A percentile compares a stretch with the other conserved stretches of the same genome.
Evolutionary conservation across 2,888 invertebrate species (phyloP).

Genomic region (Hipparchia semele): DNA sequence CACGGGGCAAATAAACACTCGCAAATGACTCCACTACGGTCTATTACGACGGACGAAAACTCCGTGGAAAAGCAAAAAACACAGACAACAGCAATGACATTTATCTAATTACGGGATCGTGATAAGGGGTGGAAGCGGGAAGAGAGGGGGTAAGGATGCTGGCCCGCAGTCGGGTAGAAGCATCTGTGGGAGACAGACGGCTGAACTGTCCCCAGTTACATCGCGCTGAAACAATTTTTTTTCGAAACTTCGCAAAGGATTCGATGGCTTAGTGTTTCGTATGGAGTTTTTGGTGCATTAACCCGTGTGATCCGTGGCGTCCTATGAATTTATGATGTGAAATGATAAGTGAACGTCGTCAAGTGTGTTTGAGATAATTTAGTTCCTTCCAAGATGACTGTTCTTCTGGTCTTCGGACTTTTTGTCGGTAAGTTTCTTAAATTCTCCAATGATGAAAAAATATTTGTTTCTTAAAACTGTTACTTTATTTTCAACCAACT

Average conservation of each 20-base stretch:
- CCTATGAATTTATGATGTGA: conserved; percentile 50
- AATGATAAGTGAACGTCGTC: conserved; percentile 47
- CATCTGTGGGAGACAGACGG: conserved; percentile 45
- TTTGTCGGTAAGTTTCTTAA: conserved; percentile 54
- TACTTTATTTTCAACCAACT: not conserved
- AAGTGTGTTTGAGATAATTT: conserved; percentile 46
- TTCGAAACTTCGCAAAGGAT: conserved; percentile 29
- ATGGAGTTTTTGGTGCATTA: conserved; percentile 30
- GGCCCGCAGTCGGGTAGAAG: conserved; percentile 63
- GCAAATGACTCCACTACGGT: conserved; percentile 27
- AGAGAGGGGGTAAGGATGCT: conserved; percentile 53
- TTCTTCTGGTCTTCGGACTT: conserved; percentile 59
- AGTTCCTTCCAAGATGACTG: conserved; percentile 52
- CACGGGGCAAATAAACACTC: conserved; percentile 21
- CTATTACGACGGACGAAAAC: conserved; percentile 42
- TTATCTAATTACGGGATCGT: conserved; percentile 81
- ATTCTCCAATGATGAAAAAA: not conserved
- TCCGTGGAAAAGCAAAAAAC: conserved; percentile 58
- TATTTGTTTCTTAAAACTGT: not conserved
- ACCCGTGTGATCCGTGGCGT: conserved; percentile 18
- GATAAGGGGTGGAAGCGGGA: conserved; percentile 64
- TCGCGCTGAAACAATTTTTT: conserved; percentile 27
- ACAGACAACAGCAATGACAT: conserved; percentile 77
- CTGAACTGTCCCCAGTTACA: not conserved
- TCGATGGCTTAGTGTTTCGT: conserved; percentile 29